Evolutionary conservation across 2,113 vertebrate species (phyloP), one percentile per base, ranked within the genome.

Genomic region (Pongo abelii): DNA sequence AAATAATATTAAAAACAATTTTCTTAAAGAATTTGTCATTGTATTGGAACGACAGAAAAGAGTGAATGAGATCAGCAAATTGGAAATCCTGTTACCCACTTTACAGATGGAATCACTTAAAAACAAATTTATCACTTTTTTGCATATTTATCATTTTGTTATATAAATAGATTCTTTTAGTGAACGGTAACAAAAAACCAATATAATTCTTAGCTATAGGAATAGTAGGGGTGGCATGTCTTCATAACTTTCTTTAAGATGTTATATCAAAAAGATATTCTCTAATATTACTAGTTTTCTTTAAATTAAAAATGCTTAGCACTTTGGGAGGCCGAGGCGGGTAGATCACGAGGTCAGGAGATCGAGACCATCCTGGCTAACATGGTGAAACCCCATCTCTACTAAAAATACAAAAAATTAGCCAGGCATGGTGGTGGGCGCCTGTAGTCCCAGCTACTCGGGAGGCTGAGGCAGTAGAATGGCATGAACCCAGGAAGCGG

Each of bases 41-140:
- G 38, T n/a, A 43, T 75, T 78, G 3, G 18, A 48, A 92, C 48
- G 27, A 81, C 43, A 85, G 59, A 57, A 96, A 93, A 97, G 23
- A 14, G 16, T 57, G 50, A 94, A 50, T 50, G 12, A 55, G 38
- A 30, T 70, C 18, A 55, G 48, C 18, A 84, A 50, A 61, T 23
- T 72, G 38, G 50, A 97, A 94, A 88, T 5, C 5, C 6, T 90
- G 32, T 74, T 14, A 52, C 6, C 6, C 4, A 77, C 23, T 90
- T 97, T 89, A 20, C 38, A 50, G n/a, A 35, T 79, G 38, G 30
- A 64, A 81, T 64, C 12, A 78, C 25, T 40, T 88, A 61, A 48
- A 64, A 57, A 25, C 10, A 69, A 69, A 69, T 72, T 46, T 50
- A 32, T 57, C 4, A 32, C 12, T 18, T 43, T 57, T 30, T 48